Percentiles rank a stretch among this genome's conserved stretches.
These are phyloP conservation scores for Antedon mediterranea DNA, from an alignment of 53 echinoderm and acorn worm species.

Conservation along the genomic window DNA sequence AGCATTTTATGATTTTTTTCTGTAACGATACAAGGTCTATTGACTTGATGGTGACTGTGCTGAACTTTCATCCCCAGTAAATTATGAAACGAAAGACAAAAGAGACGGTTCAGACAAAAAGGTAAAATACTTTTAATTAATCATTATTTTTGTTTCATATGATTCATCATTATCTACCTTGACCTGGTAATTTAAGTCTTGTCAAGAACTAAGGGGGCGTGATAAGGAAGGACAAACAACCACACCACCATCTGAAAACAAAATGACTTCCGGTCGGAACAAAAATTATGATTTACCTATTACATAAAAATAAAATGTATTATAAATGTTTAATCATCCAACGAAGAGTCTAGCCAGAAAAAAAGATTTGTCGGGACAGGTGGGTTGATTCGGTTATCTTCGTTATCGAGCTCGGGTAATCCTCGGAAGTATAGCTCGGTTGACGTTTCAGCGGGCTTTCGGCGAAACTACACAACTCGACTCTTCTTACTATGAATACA, in stretches of 20 bases:
- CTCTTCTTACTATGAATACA: not conserved
- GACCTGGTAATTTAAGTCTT: not conserved
- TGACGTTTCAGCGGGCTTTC: not conserved
- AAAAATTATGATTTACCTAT: not conserved
- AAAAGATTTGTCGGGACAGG: not conserved
- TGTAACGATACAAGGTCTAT: no score
- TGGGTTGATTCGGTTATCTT: not conserved
- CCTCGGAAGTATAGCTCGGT: not conserved
- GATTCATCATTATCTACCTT: not conserved
- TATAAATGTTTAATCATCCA: not conserved
- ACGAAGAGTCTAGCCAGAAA: not conserved
- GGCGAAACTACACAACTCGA: not conserved
- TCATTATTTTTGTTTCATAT: not conserved
- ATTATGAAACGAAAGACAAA: no score
- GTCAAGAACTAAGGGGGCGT: not conserved
- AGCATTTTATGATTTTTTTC: no score
- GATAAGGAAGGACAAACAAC: not conserved
- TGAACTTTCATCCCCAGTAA: no score
- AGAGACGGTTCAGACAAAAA: not conserved
- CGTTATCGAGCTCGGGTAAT: not conserved
- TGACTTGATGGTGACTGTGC: no score
- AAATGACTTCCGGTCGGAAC: not conserved
- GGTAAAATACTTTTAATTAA: not conserved
- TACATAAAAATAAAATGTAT: not conserved
- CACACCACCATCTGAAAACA: not conserved